These are phyloP conservation scores for Hippocampus mohnikei DNA, from an alignment of 2,113 vertebrate genomes.

Conservation along the genomic window DNA sequence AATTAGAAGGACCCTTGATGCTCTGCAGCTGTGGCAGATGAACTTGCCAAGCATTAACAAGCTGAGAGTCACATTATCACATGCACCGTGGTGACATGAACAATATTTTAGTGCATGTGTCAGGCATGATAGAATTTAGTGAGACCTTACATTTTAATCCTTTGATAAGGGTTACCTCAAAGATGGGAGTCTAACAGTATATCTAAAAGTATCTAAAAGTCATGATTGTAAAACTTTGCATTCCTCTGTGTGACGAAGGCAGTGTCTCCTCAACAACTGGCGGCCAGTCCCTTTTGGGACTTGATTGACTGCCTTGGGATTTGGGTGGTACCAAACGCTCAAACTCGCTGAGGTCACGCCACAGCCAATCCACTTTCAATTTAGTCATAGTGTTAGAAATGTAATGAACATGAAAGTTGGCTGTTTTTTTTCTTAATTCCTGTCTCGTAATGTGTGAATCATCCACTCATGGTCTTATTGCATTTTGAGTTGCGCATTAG, in stretches of 20 bases:
- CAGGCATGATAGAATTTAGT: neutral
- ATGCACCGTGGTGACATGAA: neutral
- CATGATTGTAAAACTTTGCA: neutral
- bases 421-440: neutral
- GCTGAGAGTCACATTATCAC: neutral
- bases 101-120: neutral
- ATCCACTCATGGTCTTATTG: neutral
- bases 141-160: too few species aligned
- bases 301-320: slow-evolving; percentile 30
- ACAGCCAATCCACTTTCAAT: slow-evolving; percentile 19
- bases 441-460: neutral
- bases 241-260: neutral
- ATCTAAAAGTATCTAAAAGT: neutral
- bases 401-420: neutral
- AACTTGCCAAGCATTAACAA: slow-evolving; percentile 15
- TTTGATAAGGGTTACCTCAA: neutral
- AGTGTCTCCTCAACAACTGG: neutral
- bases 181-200: neutral
- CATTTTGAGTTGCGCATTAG: neutral
- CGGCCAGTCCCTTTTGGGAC: slow-evolving; percentile 30
- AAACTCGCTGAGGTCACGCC: slow-evolving; percentile 49
- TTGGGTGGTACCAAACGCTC: slow-evolving; percentile 9
- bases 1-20: slow-evolving; percentile 34
- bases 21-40: slow-evolving; percentile 28
- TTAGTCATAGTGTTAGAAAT: neutral